A percentile compares a stretch with the other conserved stretches of the same genome.
These are phyloP conservation scores for Gambusia yucatana DNA, from an alignment of 2,797 vertebrate genomes.

Conservation along the genomic window DNA sequence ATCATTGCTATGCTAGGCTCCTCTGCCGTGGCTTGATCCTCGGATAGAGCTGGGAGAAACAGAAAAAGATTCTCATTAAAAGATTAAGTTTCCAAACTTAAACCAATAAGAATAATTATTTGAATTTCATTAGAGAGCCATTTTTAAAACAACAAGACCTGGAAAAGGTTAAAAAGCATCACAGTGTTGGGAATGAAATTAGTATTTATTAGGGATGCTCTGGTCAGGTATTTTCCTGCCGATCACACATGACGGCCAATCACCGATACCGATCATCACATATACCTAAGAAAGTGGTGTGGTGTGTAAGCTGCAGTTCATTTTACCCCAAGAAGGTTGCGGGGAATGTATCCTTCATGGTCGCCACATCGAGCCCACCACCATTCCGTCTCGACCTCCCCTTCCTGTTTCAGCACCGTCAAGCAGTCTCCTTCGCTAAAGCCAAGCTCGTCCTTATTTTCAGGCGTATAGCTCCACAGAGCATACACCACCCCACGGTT, in stretches of 20 bases:
- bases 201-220: not conserved
- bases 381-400: conserved; percentile 89
- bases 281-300: too few relatives aligned
- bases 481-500: conserved; percentile 93
- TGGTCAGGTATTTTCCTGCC: not conserved
- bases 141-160: conserved; percentile 14
- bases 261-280: too few relatives aligned
- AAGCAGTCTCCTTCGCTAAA: conserved; percentile 92
- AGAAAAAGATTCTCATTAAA: conserved; percentile 45
- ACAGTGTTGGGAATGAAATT: not conserved
- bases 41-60: conserved; percentile 86
- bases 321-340: conserved; percentile 92
- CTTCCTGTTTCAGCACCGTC: conserved; percentile 88
- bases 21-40: conserved; percentile 93
- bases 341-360: conserved; percentile 89
- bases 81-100: not conserved
- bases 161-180: not conserved
- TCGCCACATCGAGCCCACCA: conserved; percentile 93
- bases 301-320: too few relatives aligned
- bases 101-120: conserved; percentile 27
- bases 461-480: conserved; percentile 90
- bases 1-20: conserved; percentile 84
- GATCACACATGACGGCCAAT: too few relatives aligned
- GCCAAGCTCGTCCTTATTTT: conserved; percentile 86
- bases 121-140: conserved; percentile 11